These are phyloP conservation scores for Lepidurus arcticus DNA, from an alignment of 1,140 invertebrate genomes.

Conservation along the genomic window DNA sequence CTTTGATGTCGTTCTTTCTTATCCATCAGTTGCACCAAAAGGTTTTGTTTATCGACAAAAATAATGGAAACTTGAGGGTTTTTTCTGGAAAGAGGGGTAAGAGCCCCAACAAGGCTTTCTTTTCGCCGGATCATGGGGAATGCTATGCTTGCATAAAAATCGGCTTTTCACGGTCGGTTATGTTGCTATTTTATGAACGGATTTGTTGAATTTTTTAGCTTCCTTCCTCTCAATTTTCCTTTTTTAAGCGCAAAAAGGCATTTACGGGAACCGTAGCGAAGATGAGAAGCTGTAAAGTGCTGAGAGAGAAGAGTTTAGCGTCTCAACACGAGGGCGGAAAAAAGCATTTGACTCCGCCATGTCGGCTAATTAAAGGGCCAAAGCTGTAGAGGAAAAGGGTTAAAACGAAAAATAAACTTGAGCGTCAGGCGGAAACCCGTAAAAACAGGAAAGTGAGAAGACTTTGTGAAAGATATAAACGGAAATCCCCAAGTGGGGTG, in stretches of 20 bases:
- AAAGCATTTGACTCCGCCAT: background rate
- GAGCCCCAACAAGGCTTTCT: background rate
- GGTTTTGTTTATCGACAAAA: background rate
- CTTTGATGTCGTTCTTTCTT: background rate
- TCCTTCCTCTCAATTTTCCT: background rate
- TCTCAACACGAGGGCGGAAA: background rate
- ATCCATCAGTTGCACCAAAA: background rate
- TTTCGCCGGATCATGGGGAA: background rate
- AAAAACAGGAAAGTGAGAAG: background rate
- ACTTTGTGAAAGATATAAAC: background rate
- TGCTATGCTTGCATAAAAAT: conserved; percentile 9
- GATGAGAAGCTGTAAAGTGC: background rate
- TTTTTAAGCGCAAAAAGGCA: background rate
- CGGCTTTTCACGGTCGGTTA: background rate
- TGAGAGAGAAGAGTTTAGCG: background rate
- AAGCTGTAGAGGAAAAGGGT: background rate
- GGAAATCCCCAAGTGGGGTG: background rate
- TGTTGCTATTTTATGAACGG: background rate
- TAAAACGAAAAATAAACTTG: background rate
- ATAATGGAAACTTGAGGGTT: background rate
- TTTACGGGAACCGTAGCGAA: background rate
- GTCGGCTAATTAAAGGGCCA: background rate
- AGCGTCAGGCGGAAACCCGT: background rate
- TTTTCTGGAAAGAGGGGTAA: background rate
- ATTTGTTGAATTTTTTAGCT: background rate